Percentiles rank a stretch among this genome's conserved stretches.
phyloP scores from a whole-genome alignment of 2,113 vertebrate species.

The Pteropus alecto region DNA sequence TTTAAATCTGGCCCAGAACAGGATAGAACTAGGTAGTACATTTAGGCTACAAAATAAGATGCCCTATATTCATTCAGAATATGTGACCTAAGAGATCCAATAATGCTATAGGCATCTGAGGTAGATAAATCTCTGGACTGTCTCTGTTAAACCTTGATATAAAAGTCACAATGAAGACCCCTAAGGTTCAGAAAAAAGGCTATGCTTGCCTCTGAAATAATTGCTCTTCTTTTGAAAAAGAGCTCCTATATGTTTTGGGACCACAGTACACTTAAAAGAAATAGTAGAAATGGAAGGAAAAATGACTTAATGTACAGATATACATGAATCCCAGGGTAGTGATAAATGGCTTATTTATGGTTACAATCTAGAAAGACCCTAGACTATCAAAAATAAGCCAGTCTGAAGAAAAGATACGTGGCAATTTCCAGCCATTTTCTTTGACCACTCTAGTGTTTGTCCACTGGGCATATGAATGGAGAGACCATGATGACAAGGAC shows the following conservation, averaged over 20 bases:
- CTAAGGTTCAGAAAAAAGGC: not conserved
- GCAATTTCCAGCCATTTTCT: not conserved
- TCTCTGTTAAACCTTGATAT: not conserved
- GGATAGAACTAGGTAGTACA: not conserved
- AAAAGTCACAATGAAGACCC: not conserved
- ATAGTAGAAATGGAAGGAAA: not conserved
- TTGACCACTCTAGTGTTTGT: not conserved
- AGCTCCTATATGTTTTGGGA: accelerated
- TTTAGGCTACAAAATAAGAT: not conserved
- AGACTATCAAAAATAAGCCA: not conserved
- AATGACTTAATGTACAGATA: not conserved
- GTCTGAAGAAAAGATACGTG: not conserved
- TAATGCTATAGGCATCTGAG: not conserved
- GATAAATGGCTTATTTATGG: not conserved
- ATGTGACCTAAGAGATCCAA: not conserved
- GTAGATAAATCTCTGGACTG: not conserved
- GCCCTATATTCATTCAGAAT: not conserved
- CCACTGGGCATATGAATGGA: not conserved
- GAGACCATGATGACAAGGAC: not conserved
- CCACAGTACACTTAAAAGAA: not conserved
- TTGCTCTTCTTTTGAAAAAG: not conserved
- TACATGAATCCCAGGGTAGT: not conserved
- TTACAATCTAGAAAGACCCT: not conserved
- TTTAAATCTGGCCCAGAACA: not conserved
- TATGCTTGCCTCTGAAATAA: not conserved